Percentiles rank a stretch among this genome's conserved stretches.
phyloP scores from a whole-genome alignment of 2,797 vertebrate species.

The Rhyacichthys aspro region DNA sequence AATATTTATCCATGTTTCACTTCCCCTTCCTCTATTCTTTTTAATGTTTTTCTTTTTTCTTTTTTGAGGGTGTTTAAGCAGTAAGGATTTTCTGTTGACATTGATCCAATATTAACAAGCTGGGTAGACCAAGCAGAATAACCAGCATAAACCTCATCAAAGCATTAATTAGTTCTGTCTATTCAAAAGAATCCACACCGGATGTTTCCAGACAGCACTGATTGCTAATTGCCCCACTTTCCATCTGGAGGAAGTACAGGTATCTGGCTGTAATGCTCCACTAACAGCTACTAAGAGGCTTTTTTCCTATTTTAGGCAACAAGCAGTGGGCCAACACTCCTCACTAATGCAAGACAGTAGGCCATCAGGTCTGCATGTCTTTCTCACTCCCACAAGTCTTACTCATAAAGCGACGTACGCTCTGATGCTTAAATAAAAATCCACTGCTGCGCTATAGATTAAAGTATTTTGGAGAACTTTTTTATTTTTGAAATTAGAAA shows the following conservation, averaged over 20 bases:
- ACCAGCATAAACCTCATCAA: no score
- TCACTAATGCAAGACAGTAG: constrained; percentile 25
- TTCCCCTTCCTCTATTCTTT: no score
- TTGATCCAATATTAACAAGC: no score
- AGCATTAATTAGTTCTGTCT: no score
- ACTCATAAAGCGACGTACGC: background rate
- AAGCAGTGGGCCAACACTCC: constrained; percentile 31
- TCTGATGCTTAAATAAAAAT: background rate
- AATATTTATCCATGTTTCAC: no score
- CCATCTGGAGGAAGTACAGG: constrained; percentile 42
- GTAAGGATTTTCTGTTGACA: no score
- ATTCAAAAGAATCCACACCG: no score
- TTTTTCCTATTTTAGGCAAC: constrained; percentile 67
- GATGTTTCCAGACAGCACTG: constrained; percentile 21
- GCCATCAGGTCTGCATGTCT: constrained; percentile 16
- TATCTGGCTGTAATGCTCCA: constrained; percentile 48
- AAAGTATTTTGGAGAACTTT: background rate
- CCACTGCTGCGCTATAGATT: background rate
- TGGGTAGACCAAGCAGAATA: no score
- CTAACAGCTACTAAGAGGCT: constrained; percentile 69
- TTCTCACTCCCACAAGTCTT: constrained; percentile 2
- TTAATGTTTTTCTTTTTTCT: no score
- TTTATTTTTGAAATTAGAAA: background rate
- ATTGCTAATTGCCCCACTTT: constrained; percentile 49
- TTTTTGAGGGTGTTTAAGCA: no score